A percentile compares a stretch with the other conserved stretches of the same genome.
Evolutionary conservation across 2,888 invertebrate species (phyloP).

Genomic region (Tenthredo livida): DNA sequence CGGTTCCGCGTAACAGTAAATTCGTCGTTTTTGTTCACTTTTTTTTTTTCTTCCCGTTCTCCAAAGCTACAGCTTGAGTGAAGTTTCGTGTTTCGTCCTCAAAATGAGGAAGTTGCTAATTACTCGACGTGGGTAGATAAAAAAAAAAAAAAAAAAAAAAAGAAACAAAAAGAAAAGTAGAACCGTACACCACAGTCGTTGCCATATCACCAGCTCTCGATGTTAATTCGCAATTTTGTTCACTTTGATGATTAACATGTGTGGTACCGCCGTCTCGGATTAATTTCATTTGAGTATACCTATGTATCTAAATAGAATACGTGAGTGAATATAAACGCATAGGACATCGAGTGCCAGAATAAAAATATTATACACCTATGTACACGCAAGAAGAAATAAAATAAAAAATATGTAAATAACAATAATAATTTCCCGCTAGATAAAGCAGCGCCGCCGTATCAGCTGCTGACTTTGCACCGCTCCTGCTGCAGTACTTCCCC

Average conservation of each 20-base stretch:
- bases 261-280: no score
- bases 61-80: neutral
- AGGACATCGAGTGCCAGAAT: neutral
- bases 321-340: neutral
- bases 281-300: no score
- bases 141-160: neutral
- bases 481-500: neutral
- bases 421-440: neutral
- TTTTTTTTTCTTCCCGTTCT: neutral
- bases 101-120: slow-evolving; percentile 34
- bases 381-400: neutral
- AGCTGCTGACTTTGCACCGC: slow-evolving; percentile 3
- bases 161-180: neutral
- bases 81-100: slow-evolving; percentile 34
- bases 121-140: neutral
- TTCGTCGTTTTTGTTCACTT: neutral
- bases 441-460: neutral
- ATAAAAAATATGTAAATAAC: no score
- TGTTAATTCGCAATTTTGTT: neutral
- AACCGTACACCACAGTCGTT: neutral
- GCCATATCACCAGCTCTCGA: neutral
- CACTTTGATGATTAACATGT: no score
- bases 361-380: neutral
- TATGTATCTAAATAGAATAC: no score
- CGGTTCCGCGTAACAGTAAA: neutral